Base-by-base conservation (phyloP, 2,888 invertebrate genomes). In the Vanessa cardui region DNA sequence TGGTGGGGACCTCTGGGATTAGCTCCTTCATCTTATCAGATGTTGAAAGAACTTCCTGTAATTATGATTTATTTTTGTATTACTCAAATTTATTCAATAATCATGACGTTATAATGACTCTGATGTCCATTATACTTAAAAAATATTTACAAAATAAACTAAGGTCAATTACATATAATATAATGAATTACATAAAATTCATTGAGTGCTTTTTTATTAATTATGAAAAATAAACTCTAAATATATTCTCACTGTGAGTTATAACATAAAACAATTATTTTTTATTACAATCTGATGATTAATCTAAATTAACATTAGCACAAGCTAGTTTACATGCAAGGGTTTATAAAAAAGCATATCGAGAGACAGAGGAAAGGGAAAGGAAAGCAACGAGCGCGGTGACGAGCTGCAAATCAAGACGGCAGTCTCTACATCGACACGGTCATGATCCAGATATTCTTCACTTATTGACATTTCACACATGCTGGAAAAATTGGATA, bases 401-500 rank as follows among this genome's bases (percentile, higher is more conserved):
- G 78, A 76, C 63, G 62, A 71, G 63, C 64, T 56, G 56, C 21
- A 62, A 69, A 74, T 73, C 74, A 72, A 73, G 74, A 75, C 71
- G 70, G 74, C 71, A 73, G 75, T 76, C 74, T 72, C 72, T 74
- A 72, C 73, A 76, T 76, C 78, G 76, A 74, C 74, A 78, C 77
- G 80, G 80, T 82, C 80, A 82, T 80, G 82, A 78, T 82, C 76
- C 81, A 78, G 77, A 74, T 86, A 86, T 86, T 88, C 87, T 31
- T 56, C 78, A 74, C 84, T 84, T 84, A 85, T 83, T 82, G 83
- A 85, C 86, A 81, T 77, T 84, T 85, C 83, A 83, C 62, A 78
- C 91, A 91, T 90, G 91, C 91, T 87, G 85, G 81, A 80, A 83
- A 81, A 81, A 78, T 85, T 88, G 87, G 86, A 88, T 86, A 90